A percentile compares a stretch with the other conserved stretches of the same genome.
Conservation (phyloP, 2,888 invertebrate species). For the Leptopilina syphax region DNA sequence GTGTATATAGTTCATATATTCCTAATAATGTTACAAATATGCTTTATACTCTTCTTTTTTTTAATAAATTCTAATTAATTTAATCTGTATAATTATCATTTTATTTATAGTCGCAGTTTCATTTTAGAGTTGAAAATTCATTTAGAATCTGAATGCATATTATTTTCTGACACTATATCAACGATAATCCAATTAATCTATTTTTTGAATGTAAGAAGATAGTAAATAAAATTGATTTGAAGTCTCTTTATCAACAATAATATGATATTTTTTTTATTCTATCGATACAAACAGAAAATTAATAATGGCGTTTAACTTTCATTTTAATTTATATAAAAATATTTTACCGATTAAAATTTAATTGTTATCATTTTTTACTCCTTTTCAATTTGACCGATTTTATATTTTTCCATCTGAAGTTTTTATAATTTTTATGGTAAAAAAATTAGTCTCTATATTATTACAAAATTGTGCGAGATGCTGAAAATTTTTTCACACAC, state of each 20-base stretch:
- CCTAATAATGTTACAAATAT: background rate
- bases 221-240: constrained; percentile 1
- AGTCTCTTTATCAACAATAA: constrained; percentile 8
- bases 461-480: background rate
- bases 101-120: background rate
- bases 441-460: no score
- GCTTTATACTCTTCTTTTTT: background rate
- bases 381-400: no score
- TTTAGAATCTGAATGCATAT: background rate
- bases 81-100: background rate
- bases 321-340: background rate
- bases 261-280: constrained; percentile 20
- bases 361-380: no score
- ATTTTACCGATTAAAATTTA: no score
- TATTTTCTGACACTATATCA: constrained; percentile 3
- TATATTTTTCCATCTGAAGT: no score
- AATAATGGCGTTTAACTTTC: background rate
- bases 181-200: constrained; percentile 30
- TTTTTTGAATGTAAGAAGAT: background rate
- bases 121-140: background rate
- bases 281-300: background rate
- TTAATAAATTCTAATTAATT: background rate
- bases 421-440: no score
- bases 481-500: background rate
- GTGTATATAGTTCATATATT: background rate